phyloP scores from a whole-genome alignment of 2,113 vertebrate species.

The Callipepla californica region DNA sequence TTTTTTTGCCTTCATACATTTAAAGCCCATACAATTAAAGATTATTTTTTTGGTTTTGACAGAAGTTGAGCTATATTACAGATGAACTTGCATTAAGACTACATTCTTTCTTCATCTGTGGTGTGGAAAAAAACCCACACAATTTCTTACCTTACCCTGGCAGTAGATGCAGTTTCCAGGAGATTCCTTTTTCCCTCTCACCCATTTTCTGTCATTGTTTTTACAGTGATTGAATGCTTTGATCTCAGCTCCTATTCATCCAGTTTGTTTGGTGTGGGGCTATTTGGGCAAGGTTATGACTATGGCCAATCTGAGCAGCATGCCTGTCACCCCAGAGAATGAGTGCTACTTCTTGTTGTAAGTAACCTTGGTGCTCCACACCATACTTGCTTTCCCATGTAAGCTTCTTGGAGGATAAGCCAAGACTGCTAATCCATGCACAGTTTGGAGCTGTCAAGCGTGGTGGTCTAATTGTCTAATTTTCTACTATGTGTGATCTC shows the following conservation, averaged over 20 bases:
- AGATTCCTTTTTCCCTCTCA: neutral
- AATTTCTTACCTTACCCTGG: neutral
- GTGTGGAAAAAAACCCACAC: rapidly evolving
- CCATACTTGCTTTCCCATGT: neutral
- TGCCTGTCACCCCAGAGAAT: rapidly evolving
- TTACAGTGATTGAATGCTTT: neutral
- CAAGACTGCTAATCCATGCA: neutral
- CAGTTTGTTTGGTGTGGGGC: neutral
- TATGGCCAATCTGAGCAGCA: neutral
- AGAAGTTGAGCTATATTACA: neutral
- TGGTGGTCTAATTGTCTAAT: neutral
- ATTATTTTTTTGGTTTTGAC: neutral
- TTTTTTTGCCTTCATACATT: too few relatives aligned
- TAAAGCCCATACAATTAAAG: neutral
- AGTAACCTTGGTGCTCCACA: neutral
- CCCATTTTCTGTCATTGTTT: neutral
- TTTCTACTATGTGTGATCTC: neutral
- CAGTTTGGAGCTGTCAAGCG: neutral
- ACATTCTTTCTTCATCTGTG: neutral
- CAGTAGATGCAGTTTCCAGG: neutral
- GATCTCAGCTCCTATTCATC: neutral
- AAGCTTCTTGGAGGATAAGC: neutral
- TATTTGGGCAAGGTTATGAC: neutral
- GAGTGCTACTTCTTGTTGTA: neutral
- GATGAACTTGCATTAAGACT: neutral